Percentiles rank a stretch among this genome's conserved stretches.
Conservation (phyloP, 2,113 vertebrate species). For the Leucopsar rothschildi region DNA sequence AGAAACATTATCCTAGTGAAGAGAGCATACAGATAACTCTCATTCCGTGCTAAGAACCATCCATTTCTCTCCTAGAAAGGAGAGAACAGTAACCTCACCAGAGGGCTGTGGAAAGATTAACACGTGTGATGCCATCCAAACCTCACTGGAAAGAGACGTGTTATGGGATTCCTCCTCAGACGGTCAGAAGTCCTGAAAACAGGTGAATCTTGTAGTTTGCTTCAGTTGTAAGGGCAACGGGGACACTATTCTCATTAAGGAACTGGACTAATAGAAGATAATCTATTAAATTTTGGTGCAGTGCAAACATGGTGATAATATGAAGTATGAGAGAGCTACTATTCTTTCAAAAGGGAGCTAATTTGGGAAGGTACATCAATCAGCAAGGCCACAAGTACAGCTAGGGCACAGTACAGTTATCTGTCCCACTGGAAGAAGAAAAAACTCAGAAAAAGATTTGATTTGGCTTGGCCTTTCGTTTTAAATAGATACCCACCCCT, state of each 20-base stretch:
- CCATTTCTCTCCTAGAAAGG: background rate
- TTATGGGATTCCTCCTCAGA: background rate
- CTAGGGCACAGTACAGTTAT: background rate
- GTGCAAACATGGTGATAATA: background rate
- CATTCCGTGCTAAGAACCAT: background rate
- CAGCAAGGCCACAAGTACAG: background rate
- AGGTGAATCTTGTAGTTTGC: background rate
- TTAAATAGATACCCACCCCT: background rate
- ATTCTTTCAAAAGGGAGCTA: background rate
- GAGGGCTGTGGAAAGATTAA: background rate
- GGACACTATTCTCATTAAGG: background rate
- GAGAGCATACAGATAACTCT: background rate
- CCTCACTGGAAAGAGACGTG: background rate
- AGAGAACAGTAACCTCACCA: background rate
- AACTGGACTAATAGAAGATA: background rate
- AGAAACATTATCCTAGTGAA: background rate
- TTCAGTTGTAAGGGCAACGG: background rate
- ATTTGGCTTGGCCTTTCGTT: background rate
- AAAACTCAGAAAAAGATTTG: background rate
- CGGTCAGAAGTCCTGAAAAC: background rate
- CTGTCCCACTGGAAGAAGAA: background rate
- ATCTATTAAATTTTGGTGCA: background rate
- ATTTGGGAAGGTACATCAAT: background rate
- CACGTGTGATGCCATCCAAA: background rate
- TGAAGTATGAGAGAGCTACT: background rate